A percentile compares a stretch with the other conserved stretches of the same genome.
Evolutionary conservation across 2,113 vertebrate genomes (phyloP).

Genomic region (Telmatochromis sp.): DNA sequence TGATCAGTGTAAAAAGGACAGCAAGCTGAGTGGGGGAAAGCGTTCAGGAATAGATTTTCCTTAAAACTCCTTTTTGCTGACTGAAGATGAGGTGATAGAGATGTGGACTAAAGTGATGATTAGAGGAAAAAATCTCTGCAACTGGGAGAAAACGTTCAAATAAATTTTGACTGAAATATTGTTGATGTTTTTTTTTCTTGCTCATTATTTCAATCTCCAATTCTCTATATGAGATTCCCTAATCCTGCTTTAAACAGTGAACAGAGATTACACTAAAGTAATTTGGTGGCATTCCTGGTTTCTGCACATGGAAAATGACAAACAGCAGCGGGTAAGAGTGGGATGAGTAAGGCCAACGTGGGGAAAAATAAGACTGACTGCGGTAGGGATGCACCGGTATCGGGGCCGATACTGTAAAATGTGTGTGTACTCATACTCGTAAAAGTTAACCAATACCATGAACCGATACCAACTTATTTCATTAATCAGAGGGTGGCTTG

Average conservation of each 20-base stretch:
- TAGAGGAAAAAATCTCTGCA: neutral
- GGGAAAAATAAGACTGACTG: neutral
- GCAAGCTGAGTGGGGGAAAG: conserved; percentile 4
- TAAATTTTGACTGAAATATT: neutral
- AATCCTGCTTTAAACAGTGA: conserved; percentile 41
- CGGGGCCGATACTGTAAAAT: no score
- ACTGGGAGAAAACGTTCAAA: neutral
- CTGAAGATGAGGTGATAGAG: neutral
- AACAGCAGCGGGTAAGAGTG: neutral
- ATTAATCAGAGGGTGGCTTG: no score
- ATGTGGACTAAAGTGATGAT: neutral
- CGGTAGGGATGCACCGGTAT: no score
- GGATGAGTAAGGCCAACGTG: neutral
- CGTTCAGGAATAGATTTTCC: neutral
- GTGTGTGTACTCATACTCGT: no score
- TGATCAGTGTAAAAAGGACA: conserved; percentile 37
- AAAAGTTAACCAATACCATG: fast-evolving
- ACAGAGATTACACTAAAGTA: conserved; percentile 40
- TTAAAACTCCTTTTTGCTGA: conserved; percentile 35
- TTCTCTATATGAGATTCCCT: neutral
- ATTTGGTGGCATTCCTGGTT: conserved; percentile 2
- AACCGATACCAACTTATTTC: fast-evolving
- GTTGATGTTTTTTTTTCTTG: neutral
- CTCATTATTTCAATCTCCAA: neutral
- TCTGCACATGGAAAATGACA: neutral